phyloP scores from a whole-genome alignment of 2,797 vertebrate species.

The Oreonectes daqikongensis region DNA sequence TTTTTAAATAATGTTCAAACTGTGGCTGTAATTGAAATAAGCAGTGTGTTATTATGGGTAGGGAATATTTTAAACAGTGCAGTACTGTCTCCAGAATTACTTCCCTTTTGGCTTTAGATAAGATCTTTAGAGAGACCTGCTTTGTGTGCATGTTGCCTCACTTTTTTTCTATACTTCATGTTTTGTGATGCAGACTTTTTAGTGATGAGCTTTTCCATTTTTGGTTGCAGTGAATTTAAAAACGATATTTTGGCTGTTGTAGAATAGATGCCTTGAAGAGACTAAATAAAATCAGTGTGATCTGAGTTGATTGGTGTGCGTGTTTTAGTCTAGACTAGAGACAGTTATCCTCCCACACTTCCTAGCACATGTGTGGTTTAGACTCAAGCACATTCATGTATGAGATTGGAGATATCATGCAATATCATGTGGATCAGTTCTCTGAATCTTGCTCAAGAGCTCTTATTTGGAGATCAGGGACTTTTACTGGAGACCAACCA shows the following conservation, averaged over 20 bases:
- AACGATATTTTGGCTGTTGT: not conserved
- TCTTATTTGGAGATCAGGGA: not conserved
- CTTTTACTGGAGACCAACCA: conserved; percentile 8
- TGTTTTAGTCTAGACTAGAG: not conserved
- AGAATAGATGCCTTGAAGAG: not conserved
- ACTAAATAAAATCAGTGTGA: not conserved
- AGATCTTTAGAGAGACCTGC: not conserved
- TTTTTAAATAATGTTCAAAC: not conserved
- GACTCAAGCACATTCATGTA: not conserved
- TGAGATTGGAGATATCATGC: not conserved
- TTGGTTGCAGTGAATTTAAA: not conserved
- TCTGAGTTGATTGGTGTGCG: not conserved
- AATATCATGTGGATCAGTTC: not conserved
- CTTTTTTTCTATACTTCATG: not conserved
- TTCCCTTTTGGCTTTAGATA: not conserved
- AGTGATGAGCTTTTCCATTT: not conserved
- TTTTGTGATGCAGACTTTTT: conserved; percentile 2
- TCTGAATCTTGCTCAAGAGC: not conserved
- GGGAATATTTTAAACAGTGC: not conserved
- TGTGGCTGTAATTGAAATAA: not conserved
- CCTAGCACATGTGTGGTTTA: not conserved
- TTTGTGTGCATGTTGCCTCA: conserved; percentile 1
- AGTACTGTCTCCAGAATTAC: too few relatives aligned
- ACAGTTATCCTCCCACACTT: not conserved
- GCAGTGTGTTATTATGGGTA: not conserved